These are phyloP conservation scores for Pelodiscus sinensis DNA, from an alignment of 2,113 vertebrate species.

Conservation along the genomic window DNA sequence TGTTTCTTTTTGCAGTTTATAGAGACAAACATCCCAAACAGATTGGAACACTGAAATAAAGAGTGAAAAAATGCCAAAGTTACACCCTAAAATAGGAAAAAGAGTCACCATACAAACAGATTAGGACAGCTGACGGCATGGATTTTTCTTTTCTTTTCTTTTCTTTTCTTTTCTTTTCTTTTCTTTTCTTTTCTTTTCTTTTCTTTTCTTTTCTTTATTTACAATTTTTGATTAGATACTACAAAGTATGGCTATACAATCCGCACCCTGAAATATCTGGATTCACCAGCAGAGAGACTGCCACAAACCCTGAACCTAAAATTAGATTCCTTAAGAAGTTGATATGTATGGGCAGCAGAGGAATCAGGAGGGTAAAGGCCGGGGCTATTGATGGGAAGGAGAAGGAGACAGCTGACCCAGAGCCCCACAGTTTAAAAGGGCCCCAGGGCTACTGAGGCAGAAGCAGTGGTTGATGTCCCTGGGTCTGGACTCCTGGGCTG, in stretches of 20 bases:
- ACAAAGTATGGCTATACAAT: not conserved
- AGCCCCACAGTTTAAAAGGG: no score
- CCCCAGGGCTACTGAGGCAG: no score
- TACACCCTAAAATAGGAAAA: not conserved
- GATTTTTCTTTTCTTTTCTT: not conserved
- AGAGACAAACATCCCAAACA: not conserved
- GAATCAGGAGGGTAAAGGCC: not conserved
- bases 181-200: not conserved
- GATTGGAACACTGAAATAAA: constrained; percentile 11
- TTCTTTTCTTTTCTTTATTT: not conserved
- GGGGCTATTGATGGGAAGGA: not conserved
- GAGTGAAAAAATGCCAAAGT: constrained; percentile 11
- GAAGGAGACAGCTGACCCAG: no score
- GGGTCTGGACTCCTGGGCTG: no score
- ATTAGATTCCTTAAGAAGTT: not conserved
- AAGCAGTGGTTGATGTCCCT: no score
- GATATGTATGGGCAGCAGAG: not conserved
- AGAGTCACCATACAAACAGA: not conserved
- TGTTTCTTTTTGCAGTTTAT: not conserved
- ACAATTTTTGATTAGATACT: not conserved
- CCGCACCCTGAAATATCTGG: not conserved
- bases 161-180: not conserved
- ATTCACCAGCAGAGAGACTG: constrained; percentile 12
- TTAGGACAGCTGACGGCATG: not conserved
- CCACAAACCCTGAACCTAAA: not conserved